Evolutionary conservation across 2,888 invertebrate genomes (phyloP).

Genomic region (Eurytoma californica): DNA sequence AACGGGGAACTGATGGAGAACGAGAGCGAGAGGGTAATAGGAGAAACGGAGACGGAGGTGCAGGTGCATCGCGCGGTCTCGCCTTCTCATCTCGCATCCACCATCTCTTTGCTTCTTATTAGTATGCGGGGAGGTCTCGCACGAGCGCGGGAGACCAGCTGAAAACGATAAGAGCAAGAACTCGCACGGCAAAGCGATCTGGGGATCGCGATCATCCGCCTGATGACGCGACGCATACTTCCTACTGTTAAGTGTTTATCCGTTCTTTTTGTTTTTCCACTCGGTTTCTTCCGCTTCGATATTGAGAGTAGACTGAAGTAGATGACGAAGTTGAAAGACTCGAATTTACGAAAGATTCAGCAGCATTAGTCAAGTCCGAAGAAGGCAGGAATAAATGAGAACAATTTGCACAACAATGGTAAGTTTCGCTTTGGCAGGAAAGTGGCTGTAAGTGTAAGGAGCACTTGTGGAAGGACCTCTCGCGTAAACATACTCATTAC

Average conservation of each 20-base stretch:
- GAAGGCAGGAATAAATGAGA: too few species aligned
- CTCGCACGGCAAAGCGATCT: neutral
- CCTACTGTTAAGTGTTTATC: neutral
- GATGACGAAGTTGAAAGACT: neutral
- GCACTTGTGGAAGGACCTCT: too few species aligned
- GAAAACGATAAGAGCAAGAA: neutral
- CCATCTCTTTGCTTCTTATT: slow-evolving; percentile 36
- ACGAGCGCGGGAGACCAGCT: neutral
- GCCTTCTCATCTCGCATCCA: slow-evolving; percentile 14
- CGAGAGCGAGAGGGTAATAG: slow-evolving; percentile 12
- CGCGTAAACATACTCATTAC: too few species aligned
- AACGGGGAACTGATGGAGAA: neutral
- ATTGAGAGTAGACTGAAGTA: neutral
- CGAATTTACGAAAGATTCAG: too few species aligned
- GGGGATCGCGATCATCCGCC: neutral
- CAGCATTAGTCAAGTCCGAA: too few species aligned
- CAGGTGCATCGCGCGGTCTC: slow-evolving; percentile 41
- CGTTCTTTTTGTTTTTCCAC: neutral
- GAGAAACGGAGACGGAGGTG: slow-evolving; percentile 17
- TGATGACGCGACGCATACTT: neutral
- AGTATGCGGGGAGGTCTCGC: slow-evolving; percentile 42
- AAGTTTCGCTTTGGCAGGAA: too few species aligned
- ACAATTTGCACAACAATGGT: too few species aligned
- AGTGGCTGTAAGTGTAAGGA: too few species aligned
- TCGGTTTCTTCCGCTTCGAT: neutral